Evolutionary conservation across 2,797 vertebrate species (phyloP).

Genomic region (Pelobates cultripes): DNA sequence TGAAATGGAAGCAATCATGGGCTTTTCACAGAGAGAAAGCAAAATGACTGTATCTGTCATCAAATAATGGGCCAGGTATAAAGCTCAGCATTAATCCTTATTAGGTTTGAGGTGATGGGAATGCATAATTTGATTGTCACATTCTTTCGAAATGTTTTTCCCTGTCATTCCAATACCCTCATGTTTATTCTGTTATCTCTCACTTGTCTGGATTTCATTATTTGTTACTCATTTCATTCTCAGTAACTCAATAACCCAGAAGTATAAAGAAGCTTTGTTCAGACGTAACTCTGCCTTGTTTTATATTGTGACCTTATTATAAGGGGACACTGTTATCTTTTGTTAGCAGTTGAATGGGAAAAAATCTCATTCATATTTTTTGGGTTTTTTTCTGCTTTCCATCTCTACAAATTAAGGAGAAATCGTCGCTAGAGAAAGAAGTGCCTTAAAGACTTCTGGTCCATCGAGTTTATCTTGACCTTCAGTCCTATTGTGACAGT

Average conservation of each 20-base stretch:
- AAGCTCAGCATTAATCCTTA: background rate
- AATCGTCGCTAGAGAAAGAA: constrained; percentile 7
- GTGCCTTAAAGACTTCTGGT: constrained; percentile 11
- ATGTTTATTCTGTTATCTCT: constrained; percentile 26
- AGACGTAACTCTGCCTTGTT: constrained; percentile 16
- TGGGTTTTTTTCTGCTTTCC: constrained; percentile 25
- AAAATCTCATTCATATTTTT: constrained; percentile 23
- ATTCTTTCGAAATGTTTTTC: constrained; percentile 12
- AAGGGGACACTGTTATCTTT: constrained; percentile 32
- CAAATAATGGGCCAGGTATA: no score
- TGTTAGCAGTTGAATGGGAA: constrained; percentile 43
- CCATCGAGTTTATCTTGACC: constrained; percentile 42
- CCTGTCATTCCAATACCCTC: constrained; percentile 4
- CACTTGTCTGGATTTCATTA: constrained; percentile 4
- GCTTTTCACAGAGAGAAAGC: no score
- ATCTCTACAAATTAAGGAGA: constrained; percentile 28
- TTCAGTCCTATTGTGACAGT: constrained; percentile 38
- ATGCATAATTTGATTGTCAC: background rate
- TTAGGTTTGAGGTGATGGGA: background rate
- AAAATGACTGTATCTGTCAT: no score
- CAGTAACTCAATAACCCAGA: constrained; percentile 33
- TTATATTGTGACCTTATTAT: constrained; percentile 43
- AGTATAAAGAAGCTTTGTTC: constrained; percentile 39
- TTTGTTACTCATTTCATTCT: constrained; percentile 18
- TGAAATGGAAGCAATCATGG: no score